Conservation (phyloP, 2,113 vertebrate species). For the Pelmatolapia mariae region DNA sequence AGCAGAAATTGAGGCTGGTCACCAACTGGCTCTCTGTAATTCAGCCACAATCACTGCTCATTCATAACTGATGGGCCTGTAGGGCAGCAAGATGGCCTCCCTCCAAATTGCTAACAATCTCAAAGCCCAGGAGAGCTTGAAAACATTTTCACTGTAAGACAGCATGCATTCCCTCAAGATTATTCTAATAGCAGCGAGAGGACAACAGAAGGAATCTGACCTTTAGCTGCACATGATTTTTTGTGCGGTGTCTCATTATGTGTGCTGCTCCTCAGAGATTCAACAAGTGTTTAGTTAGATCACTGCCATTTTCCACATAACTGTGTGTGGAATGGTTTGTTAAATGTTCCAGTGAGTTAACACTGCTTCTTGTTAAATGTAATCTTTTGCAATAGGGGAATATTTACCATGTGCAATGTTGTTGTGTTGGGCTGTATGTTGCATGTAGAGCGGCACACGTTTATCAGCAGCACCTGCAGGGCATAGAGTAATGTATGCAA, state of each 20-base stretch:
- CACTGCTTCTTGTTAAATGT: neutral
- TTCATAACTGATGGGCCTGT: slow-evolving; percentile 48
- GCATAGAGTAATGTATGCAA: slow-evolving; percentile 26
- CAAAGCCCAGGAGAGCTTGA: neutral
- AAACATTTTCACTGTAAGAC: neutral
- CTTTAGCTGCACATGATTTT: slow-evolving; percentile 2
- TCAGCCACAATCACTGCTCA: slow-evolving; percentile 15
- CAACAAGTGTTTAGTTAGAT: neutral
- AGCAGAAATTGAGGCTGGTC: neutral
- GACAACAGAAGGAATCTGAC: neutral
- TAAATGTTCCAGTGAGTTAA: neutral
- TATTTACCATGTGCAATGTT: slow-evolving; percentile 16
- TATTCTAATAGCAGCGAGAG: neutral
- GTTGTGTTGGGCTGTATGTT: neutral
- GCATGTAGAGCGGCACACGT: slow-evolving; percentile 8
- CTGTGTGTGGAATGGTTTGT: neutral
- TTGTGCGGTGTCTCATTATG: neutral
- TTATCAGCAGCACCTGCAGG: neutral
- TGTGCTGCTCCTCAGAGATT: neutral
- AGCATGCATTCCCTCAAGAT: neutral
- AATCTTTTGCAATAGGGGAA: neutral
- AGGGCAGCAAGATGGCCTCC: slow-evolving; percentile 18
- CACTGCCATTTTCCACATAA: neutral
- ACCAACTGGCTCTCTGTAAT: neutral
- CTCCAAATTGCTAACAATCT: neutral